A percentile compares a stretch with the other conserved stretches of the same genome.
Evolutionary conservation across 2,888 invertebrate genomes (phyloP).

Genomic region (Mycalesis mineus): DNA sequence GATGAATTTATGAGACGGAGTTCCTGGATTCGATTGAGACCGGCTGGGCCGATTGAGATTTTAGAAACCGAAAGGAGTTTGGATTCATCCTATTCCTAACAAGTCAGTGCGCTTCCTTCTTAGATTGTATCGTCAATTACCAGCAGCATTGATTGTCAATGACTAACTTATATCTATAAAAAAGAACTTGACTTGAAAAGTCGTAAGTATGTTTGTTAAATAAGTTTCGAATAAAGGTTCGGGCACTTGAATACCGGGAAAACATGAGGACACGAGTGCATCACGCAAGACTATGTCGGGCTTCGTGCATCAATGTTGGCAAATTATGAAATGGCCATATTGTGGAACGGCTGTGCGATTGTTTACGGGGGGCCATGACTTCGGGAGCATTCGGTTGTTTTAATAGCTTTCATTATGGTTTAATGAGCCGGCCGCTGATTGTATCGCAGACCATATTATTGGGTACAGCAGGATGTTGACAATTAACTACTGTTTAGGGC

Average conservation of each 20-base stretch:
- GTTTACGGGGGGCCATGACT: conserved; percentile 25
- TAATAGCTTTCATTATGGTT: conserved; percentile 26
- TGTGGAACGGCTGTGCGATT: conserved; percentile 24
- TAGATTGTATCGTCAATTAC: too few species aligned
- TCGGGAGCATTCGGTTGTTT: conserved; percentile 24
- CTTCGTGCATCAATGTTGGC: conserved; percentile 20
- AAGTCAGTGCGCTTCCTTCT: too few species aligned
- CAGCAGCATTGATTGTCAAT: too few species aligned
- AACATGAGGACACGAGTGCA: neutral
- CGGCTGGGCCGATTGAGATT: too few species aligned
- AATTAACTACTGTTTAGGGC: conserved; percentile 24
- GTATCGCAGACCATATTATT: conserved; percentile 23
- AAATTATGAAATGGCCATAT: conserved; percentile 27
- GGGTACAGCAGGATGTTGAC: conserved; percentile 17
- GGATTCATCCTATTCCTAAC: too few species aligned
- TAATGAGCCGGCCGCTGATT: conserved; percentile 27
- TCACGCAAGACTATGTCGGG: neutral
- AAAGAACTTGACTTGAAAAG: too few species aligned
- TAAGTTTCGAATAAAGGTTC: neutral
- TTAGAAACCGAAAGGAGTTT: too few species aligned
- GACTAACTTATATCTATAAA: too few species aligned
- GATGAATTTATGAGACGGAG: too few species aligned
- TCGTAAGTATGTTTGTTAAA: too few species aligned
- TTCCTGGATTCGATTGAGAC: too few species aligned
- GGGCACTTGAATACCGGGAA: neutral